Percentiles rank a stretch among this genome's conserved stretches.
Conservation (phyloP, 2,113 vertebrate species). For the Butastur rufipennis region DNA sequence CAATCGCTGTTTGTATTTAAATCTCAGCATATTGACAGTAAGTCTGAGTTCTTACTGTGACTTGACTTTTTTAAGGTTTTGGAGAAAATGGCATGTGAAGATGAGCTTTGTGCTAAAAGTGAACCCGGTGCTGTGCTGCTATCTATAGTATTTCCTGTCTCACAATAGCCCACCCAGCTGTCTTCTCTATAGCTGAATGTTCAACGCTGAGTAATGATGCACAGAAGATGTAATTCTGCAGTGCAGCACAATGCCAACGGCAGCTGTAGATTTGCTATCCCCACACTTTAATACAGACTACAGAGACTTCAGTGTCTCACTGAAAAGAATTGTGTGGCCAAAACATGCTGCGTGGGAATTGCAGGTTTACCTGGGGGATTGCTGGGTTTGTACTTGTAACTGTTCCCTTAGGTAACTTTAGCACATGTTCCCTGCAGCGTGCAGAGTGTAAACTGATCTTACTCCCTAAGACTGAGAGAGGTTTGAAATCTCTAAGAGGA, state of each 20-base stretch:
- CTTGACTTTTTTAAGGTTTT: not conserved
- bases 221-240: not conserved
- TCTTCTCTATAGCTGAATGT: not conserved
- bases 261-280: not conserved
- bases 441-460: not conserved
- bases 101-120: not conserved
- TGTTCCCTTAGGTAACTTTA: not conserved
- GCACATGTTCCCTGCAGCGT: not conserved
- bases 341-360: not conserved
- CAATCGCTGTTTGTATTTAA: not conserved
- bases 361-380: not conserved
- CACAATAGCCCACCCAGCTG: constrained; percentile 36
- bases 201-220: not conserved
- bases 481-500: not conserved
- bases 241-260: not conserved
- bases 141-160: constrained; percentile 44
- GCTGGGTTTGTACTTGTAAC: not conserved
- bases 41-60: not conserved
- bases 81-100: not conserved
- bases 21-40: not conserved
- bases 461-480: not conserved
- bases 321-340: not conserved
- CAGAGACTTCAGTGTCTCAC: not conserved
- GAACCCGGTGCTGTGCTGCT: not conserved
- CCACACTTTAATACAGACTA: not conserved